Evolutionary conservation across 2,113 vertebrate species (phyloP), one percentile per base, ranked within the genome.

Genomic region (Craseonycteris thonglongyai): DNA sequence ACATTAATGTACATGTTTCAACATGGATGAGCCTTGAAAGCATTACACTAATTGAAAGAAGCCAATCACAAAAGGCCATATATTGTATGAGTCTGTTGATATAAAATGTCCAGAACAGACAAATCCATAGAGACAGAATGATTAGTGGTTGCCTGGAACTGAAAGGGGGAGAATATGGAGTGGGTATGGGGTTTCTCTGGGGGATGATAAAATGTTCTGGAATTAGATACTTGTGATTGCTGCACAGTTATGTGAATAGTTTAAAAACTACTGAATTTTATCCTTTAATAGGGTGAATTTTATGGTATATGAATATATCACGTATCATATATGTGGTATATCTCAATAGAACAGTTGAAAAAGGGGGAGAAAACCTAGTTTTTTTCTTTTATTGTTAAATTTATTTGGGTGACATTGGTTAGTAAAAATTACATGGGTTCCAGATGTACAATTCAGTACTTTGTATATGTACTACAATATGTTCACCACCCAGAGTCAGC

Each of bases 31-130:
- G 56, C 38, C 54, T 91, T 63, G 82, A 76, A 76, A 93, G 88
- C 51, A 76, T 47, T 61, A 38, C 79, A 26, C 33, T 90, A 40
- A 81, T 12, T 85, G 51, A 93, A 95, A 90, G 42, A 93, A 93
- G 26, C 24, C 51, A 69, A 22, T 83, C 47, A 83, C 45, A 91
- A 68, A 80, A 65, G 24, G 42, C 42, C 47, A 88, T 19, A 15
- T 38, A 47, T 13, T 38, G 1, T 72, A 51, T 83, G 65, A 88
- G 12, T 68, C 38, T 12, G 33, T 63, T 89, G 71, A 65, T 69
- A 51, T 81, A 35, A 81, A 86, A 68, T 90, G 33, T 45, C 35
- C 19, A 63, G 11, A 63, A 72, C 33, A 93, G 30, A 22, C 42
- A 91, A 93, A 72, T 63, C 42, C n/a, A n/a, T n/a, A n/a, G n/a